A percentile compares a stretch with the other conserved stretches of the same genome.
These are phyloP conservation scores for Platerodrilus igneus DNA, from an alignment of 2,888 invertebrate genomes.

Conservation along the genomic window DNA sequence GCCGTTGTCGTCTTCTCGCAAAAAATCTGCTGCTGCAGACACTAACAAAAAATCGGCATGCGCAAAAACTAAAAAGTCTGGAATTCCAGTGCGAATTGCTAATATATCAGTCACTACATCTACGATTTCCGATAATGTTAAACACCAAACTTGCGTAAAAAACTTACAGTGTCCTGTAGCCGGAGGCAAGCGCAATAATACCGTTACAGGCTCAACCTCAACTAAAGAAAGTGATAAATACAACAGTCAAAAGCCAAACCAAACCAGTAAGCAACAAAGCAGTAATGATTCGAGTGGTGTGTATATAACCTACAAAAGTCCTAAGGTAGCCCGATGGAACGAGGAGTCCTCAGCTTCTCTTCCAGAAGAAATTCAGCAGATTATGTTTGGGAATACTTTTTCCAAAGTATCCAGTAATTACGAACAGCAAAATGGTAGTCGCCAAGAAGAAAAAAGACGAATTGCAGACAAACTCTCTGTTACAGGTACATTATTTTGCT, in stretches of 20 bases:
- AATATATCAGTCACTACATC: neutral
- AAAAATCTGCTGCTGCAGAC: too few species aligned
- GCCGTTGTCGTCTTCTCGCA: too few species aligned
- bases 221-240: too few species aligned
- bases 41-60: constrained; percentile 9
- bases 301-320: constrained; percentile 36
- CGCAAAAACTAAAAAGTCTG: too few species aligned
- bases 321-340: constrained; percentile 35
- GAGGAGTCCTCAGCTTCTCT: constrained; percentile 28
- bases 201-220: neutral
- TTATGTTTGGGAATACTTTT: neutral
- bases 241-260: too few species aligned
- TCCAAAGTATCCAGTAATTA: neutral
- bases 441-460: constrained; percentile 5
- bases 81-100: constrained; percentile 9
- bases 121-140: neutral
- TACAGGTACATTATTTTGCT: constrained; percentile 14
- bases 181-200: neutral
- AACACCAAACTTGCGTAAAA: neutral
- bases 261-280: too few species aligned
- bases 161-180: neutral
- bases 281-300: too few species aligned
- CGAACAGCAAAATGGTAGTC: neutral
- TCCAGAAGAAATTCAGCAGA: constrained; percentile 3
- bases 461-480: constrained; percentile 10